These are phyloP conservation scores for Hiodon tergisus DNA, from an alignment of 2,113 vertebrate species.

Conservation along the genomic window DNA sequence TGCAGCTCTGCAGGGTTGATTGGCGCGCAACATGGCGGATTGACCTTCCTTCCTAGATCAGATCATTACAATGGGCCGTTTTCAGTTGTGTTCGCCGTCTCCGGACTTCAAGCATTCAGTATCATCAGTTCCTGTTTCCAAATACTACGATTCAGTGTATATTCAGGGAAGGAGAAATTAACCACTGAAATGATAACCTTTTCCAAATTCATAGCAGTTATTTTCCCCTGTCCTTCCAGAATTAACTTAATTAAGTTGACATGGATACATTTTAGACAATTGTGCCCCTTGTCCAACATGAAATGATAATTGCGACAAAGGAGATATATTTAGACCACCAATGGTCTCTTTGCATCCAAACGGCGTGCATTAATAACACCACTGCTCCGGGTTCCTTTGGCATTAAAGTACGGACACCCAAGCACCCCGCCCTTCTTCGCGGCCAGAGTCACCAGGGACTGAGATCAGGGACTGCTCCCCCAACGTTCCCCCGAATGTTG, in stretches of 20 bases:
- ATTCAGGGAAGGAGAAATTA: neutral
- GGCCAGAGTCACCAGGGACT: slow-evolving; percentile 18
- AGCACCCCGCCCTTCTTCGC: slow-evolving; percentile 9
- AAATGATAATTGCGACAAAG: neutral
- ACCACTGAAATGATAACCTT: neutral
- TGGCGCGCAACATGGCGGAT: no score
- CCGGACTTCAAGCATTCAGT: no score
- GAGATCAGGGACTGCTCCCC: slow-evolving; percentile 26
- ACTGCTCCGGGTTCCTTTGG: slow-evolving; percentile 21
- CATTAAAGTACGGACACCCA: slow-evolving; percentile 22
- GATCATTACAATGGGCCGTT: neutral
- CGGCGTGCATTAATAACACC: neutral
- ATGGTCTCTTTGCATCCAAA: neutral
- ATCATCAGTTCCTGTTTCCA: no score
- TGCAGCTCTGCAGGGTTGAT: neutral
- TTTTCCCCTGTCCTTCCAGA: neutral
- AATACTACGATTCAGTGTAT: neutral
- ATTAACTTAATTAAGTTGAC: neutral
- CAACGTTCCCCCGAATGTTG: slow-evolving; percentile 16
- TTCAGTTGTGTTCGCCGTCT: no score
- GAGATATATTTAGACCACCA: neutral
- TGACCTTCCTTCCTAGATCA: no score
- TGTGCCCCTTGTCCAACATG: neutral
- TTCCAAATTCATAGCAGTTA: neutral
- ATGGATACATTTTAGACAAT: neutral